A percentile compares a stretch with the other conserved stretches of the same genome.
These are phyloP conservation scores for Tenualosa thibaudeaui DNA, from an alignment of 2,797 vertebrate species.

Conservation along the genomic window DNA sequence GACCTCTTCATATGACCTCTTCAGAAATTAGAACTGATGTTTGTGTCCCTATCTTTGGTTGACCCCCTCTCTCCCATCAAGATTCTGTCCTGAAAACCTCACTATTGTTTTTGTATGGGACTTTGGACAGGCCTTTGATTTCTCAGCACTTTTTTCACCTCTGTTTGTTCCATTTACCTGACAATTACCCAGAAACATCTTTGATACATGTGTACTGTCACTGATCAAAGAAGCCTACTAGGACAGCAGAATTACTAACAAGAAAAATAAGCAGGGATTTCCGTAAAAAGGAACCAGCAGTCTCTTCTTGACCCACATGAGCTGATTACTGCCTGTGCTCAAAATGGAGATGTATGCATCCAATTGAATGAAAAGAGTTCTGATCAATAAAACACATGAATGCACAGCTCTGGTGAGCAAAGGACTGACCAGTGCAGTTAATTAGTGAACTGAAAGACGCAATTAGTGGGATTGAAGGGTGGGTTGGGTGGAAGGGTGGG, in stretches of 20 bases:
- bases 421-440: constrained; percentile 63
- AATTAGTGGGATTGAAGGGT: constrained; percentile 73
- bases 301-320: background rate
- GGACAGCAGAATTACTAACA: background rate
- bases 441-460: constrained; percentile 76
- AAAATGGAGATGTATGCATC: background rate
- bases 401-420: background rate
- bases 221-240: no score
- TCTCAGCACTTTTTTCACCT: background rate
- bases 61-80: background rate
- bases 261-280: background rate
- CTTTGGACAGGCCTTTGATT: background rate
- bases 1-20: background rate
- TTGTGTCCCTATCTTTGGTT: background rate
- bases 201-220: background rate
- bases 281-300: background rate
- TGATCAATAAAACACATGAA: constrained; percentile 18
- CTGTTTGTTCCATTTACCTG: background rate
- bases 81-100: background rate
- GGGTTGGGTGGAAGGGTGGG: constrained; percentile 40
- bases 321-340: background rate
- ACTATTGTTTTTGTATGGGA: background rate
- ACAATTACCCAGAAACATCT: background rate
- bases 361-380: constrained; percentile 4
- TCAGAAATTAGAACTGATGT: background rate